phyloP scores from a whole-genome alignment of 2,888 invertebrate species.

The Azorinus chamasolen region DNA sequence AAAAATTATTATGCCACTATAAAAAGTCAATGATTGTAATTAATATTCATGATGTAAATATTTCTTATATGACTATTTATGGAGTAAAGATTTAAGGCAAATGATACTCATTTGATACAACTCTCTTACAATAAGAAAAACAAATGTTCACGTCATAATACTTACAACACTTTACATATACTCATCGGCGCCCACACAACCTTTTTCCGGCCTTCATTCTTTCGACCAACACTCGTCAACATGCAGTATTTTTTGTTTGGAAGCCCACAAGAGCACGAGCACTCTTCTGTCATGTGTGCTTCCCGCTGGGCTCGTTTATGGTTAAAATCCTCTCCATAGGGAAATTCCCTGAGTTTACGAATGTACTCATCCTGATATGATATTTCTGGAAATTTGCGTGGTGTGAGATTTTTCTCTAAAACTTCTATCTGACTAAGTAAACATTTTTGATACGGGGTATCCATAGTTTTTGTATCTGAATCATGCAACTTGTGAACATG shows the following conservation, averaged over 20 bases:
- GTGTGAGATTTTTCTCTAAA: slow-evolving; percentile 29
- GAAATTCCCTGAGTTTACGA: slow-evolving; percentile 43
- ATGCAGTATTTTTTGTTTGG: slow-evolving; percentile 66
- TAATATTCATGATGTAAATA: no score
- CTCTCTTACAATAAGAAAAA: no score
- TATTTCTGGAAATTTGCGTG: slow-evolving; percentile 18
- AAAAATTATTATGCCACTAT: no score
- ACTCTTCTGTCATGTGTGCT: slow-evolving; percentile 17
- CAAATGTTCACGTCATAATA: no score
- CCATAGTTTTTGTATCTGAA: no score
- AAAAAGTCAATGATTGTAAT: no score
- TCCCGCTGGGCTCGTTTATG: slow-evolving; percentile 20
- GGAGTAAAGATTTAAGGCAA: no score
- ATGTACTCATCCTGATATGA: slow-evolving; percentile 19
- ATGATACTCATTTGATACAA: no score
- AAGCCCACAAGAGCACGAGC: slow-evolving; percentile 57
- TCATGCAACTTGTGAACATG: no score
- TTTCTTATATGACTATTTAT: no score
- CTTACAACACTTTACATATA: slow-evolving; percentile 68
- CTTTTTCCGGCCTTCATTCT: slow-evolving; percentile 40
- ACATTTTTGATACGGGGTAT: no score
- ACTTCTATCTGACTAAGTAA: slow-evolving; percentile 17
- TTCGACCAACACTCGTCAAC: slow-evolving; percentile 48
- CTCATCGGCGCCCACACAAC: slow-evolving; percentile 66
- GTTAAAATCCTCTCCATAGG: slow-evolving; percentile 46